These are phyloP conservation scores for Nomada fabriciana DNA, from an alignment of 2,888 invertebrate genomes.

Conservation along the genomic window DNA sequence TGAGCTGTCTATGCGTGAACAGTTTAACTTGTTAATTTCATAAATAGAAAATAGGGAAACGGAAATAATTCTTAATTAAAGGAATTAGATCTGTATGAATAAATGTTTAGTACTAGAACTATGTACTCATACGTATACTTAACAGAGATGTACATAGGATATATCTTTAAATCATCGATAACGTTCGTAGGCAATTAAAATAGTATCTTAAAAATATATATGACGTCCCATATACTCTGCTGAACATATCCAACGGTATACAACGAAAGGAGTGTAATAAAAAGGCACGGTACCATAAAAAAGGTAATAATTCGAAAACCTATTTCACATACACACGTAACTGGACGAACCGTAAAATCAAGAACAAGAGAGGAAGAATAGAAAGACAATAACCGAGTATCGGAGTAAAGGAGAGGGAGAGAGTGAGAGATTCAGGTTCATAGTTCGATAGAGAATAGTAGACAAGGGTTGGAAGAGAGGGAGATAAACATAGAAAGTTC, in stretches of 20 bases:
- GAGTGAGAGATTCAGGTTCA: constrained; percentile 13
- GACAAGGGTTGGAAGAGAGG: constrained; percentile 10
- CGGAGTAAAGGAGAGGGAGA: constrained; percentile 7
- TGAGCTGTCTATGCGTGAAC: neutral
- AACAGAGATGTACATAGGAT: no score
- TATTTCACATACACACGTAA: neutral
- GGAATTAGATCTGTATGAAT: no score
- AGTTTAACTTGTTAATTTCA: neutral
- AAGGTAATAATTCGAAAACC: constrained; percentile 13
- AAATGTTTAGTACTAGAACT: no score
- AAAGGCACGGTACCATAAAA: constrained; percentile 2
- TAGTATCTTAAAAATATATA: neutral
- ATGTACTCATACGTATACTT: no score
- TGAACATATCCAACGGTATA: neutral
- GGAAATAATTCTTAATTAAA: no score
- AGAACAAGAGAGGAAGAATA: constrained; percentile 11
- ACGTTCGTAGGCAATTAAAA: no score
- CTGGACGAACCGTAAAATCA: constrained; percentile 12
- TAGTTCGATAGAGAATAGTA: constrained; percentile 2
- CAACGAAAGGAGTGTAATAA: constrained; percentile 1
- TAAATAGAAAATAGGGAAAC: neutral
- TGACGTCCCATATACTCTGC: neutral
- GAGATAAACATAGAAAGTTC: constrained; percentile 70
- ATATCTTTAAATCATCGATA: no score
- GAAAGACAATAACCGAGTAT: no score